Base-by-base conservation (phyloP, 23 tunicate species). In the Trididemnum nubilum region DNA sequence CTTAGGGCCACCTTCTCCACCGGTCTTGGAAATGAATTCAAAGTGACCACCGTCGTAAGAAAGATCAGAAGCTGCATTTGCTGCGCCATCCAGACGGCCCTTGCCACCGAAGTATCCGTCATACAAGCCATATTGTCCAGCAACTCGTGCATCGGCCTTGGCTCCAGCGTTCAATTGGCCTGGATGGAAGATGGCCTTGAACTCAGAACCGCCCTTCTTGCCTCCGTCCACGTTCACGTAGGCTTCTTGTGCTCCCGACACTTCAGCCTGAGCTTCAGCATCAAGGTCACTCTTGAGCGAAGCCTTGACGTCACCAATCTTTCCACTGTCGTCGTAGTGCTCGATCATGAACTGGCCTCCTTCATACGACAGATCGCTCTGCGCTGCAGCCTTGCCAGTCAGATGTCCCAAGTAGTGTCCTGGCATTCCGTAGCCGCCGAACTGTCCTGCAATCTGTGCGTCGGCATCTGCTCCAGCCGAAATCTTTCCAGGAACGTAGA, bases 341-440 rank as follows among this genome's bases (percentile, higher is more conserved):
- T 9, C 15, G 54, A 44, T 7, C 15, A 44, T 15, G 12, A 44
- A 7, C 12, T 15, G 9, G 54, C 54, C 54, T 9, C 54, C 54
- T 9, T 44, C 54, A 15, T 44, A 44, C 54, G 15, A 44, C 12
- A 44, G 54, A 44, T 44, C 54, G 54, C 54, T 44, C 54, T 44
- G 54, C 9, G 54, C 54, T 44, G 12, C 54, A 44, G 54, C 54
- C 54, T 44, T 44, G 54, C 54, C 54, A 15, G 54, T 44, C 54
- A 44, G 54, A 44, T 15, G 54, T 44, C 54, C 54, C 54, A 44
- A 7, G 54, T 44, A 44, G 54, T 15, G 9, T 44, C 54, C 54
- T 44, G 54, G 54, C 54, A 44, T 44, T 44, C 54, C 54, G 15
- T 44, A 44, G 54, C 54, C 54, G 54, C 54, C 54, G 54, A 44